These are phyloP conservation scores for Opisthocomus hoazin DNA, from an alignment of 2,113 vertebrate species.

Conservation along the genomic window DNA sequence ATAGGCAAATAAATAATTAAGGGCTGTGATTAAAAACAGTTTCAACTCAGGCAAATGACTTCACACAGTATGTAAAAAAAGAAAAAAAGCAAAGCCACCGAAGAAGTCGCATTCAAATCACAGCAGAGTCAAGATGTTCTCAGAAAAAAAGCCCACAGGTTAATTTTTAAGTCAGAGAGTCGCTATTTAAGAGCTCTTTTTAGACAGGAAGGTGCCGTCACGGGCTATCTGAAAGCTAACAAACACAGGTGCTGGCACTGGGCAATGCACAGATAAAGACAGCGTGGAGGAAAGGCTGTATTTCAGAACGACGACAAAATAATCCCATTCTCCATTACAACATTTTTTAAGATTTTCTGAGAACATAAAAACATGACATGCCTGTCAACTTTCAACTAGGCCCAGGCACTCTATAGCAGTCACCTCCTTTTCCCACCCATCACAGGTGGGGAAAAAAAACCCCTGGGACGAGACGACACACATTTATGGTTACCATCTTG, in stretches of 20 bases:
- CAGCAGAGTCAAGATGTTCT: background rate
- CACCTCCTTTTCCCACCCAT: background rate
- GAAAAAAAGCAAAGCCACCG: background rate
- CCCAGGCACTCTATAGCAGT: background rate
- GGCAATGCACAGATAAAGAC: rapidly evolving
- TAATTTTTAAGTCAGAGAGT: background rate
- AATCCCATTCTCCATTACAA: background rate
- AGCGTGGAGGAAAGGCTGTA: background rate
- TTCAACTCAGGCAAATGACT: background rate
- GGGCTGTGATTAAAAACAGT: background rate
- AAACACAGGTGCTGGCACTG: rapidly evolving
- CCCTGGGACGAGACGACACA: background rate
- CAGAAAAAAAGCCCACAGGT: background rate
- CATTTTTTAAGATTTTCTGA: background rate
- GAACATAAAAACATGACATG: background rate
- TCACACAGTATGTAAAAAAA: background rate
- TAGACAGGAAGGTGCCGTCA: background rate
- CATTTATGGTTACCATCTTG: background rate
- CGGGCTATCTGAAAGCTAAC: background rate
- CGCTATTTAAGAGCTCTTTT: background rate
- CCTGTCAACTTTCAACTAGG: background rate
- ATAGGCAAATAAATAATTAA: conserved; percentile 16
- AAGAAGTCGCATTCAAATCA: background rate
- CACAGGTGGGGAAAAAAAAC: background rate
- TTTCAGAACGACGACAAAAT: background rate